Evolutionary conservation across 2,797 vertebrate species (phyloP), one percentile per base, ranked within the genome.

Genomic region (Hylomyscus alleni): DNA sequence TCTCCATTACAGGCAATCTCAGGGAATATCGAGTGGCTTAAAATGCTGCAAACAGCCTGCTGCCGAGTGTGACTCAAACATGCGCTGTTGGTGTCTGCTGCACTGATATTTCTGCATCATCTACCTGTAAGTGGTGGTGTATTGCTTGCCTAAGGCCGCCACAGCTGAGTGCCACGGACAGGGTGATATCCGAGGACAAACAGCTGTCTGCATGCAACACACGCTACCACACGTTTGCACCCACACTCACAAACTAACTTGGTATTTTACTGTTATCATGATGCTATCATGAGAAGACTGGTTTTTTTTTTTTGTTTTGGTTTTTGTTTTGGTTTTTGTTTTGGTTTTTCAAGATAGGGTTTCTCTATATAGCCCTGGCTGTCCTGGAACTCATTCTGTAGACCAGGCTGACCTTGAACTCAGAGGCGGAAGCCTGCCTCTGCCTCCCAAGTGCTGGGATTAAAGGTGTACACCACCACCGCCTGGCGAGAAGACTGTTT

Each of bases 251-350:
- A 75, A 4, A 29, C 44, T 29, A 26, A 47, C 73, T 13, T 80
- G 26, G 4, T 83, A 62, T 91, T 89, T 96, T 91, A 85, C 44
- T 91, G 80, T 62, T 77, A 37, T 7, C 73, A 76, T 85, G 83
- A n/a, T 91, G 80, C 56, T 77, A 37, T 7, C 73, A 76, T 85
- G 83, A n/a, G 82, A 72, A 13, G 13, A 34, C 44, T 94, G 24
- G 69, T 50, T 75, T 50, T 1, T 50, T 50, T 50, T 50, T 1
- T 50, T 50, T 50, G 11, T 50, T 50, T 50, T 9, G 7, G 4
- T 50, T 4, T 50, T 50, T 50, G 9, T 50, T 50, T 50, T n/a
- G n/a, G n/a, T 4, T 50, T 50, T 50, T 4, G 4, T 50, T 50
- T 50, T 50, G 47, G 47, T 50, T 50, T 50, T 50, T 50, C 47